Evolutionary conservation across 1,140 invertebrate species (phyloP).

Genomic region (Panulirus ornatus): DNA sequence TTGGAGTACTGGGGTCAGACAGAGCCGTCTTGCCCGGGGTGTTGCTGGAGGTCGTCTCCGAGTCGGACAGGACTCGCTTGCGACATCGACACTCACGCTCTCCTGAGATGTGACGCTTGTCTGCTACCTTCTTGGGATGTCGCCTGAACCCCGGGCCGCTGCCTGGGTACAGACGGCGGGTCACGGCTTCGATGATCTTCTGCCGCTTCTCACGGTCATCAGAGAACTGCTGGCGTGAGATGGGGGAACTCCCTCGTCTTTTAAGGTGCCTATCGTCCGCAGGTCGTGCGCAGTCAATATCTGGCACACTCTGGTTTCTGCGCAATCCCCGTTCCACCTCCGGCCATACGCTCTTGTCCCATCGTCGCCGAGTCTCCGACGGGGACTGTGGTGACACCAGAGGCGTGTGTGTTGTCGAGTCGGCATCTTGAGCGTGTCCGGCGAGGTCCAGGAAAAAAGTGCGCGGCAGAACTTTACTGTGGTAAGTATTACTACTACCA

Average conservation of each 20-base stretch:
- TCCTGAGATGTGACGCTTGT: background rate
- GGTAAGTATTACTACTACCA: constrained; percentile 53
- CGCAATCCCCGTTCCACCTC: constrained; percentile 67
- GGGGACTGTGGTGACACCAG: constrained; percentile 65
- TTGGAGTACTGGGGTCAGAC: constrained; percentile 21
- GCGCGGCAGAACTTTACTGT: constrained; percentile 29
- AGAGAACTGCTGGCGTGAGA: background rate
- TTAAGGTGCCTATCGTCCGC: background rate
- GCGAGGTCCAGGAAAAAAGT: constrained; percentile 48
- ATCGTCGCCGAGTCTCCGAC: constrained; percentile 67
- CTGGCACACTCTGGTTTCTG: constrained; percentile 72
- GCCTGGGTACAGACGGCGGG: constrained; percentile 61
- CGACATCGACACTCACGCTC: constrained; percentile 54
- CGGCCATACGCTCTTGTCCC: constrained; percentile 74
- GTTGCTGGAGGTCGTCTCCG: background rate
- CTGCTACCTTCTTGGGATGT: constrained; percentile 9
- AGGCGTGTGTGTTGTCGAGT: constrained; percentile 39
- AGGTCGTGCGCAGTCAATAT: constrained; percentile 30
- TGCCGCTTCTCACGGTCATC: constrained; percentile 60
- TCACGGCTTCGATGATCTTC: constrained; percentile 66
- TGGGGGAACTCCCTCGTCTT: background rate
- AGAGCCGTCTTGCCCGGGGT: background rate
- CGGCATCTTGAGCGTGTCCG: constrained; percentile 10
- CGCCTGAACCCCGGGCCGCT: constrained; percentile 40
- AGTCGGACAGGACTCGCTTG: constrained; percentile 6